phyloP scores from a whole-genome alignment of 2,797 vertebrate genomes.

The Pantherophis vulpinus region DNA sequence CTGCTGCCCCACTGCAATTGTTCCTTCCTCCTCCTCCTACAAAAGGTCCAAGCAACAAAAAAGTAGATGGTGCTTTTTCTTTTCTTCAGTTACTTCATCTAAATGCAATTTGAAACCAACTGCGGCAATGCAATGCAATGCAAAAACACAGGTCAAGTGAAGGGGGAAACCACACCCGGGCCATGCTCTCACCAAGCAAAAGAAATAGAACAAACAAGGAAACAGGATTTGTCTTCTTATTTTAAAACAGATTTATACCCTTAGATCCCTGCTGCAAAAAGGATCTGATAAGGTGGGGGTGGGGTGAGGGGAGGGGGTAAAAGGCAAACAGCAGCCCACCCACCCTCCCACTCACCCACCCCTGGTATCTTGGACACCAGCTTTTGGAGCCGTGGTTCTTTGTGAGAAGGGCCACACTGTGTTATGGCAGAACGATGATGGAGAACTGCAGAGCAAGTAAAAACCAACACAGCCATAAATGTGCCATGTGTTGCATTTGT shows the following conservation, averaged over 20 bases:
- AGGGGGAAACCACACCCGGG: background rate
- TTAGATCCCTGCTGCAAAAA: conserved; percentile 58
- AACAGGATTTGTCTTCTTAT: background rate
- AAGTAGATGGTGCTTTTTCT: background rate
- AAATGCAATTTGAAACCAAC: conserved; percentile 30
- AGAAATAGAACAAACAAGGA: background rate
- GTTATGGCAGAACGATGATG: conserved; percentile 60
- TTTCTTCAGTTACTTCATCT: background rate
- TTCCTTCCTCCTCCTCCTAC: background rate
- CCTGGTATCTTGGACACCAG: conserved; percentile 51
- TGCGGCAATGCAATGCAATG: background rate
- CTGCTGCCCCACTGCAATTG: background rate
- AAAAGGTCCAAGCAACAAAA: background rate
- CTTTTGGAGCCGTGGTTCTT: conserved; percentile 70
- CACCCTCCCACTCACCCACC: conserved; percentile 17
- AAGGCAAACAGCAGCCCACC: conserved; percentile 64
- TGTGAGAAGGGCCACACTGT: conserved; percentile 59
- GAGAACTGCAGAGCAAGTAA: background rate
- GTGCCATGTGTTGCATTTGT: no score
- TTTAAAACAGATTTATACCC: conserved; percentile 48
- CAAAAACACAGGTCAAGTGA: background rate
- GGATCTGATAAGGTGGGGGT: conserved; percentile 67
- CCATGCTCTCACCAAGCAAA: background rate
- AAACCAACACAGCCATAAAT: background rate
- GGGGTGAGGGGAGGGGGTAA: conserved; percentile 69